Conservation (phyloP, 1,140 invertebrate species). For the Pissodes strobi region DNA sequence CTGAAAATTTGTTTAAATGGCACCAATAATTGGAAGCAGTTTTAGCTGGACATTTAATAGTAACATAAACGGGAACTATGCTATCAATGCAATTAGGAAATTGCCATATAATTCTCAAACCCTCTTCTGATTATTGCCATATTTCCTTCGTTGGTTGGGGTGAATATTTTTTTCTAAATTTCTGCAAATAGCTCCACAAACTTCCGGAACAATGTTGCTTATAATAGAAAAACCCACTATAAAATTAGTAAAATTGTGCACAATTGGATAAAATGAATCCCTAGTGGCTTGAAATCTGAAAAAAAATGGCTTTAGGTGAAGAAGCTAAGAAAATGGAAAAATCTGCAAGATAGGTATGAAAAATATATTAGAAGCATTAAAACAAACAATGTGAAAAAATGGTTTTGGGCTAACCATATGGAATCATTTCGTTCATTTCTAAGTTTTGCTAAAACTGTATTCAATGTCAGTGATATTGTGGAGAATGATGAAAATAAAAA, state of each 20-base stretch:
- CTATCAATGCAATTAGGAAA: slow-evolving; percentile 54
- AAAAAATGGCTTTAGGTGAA: slow-evolving; percentile 22
- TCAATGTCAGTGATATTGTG: no score
- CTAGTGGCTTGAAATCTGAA: slow-evolving; percentile 24
- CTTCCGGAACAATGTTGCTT: slow-evolving; percentile 15
- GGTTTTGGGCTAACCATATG: background rate
- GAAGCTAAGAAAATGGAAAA: slow-evolving; percentile 15
- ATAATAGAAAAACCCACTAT: slow-evolving; percentile 21
- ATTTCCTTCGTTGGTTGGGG: slow-evolving; percentile 40
- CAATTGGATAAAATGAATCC: slow-evolving; percentile 23
- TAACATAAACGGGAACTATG: slow-evolving; percentile 58
- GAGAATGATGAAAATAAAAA: no score
- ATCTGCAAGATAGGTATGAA: slow-evolving; percentile 14
- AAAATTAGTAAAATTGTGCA: slow-evolving; percentile 21
- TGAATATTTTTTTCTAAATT: slow-evolving; percentile 22
- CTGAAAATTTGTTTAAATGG: slow-evolving; percentile 54
- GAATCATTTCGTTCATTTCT: slow-evolving; percentile 1
- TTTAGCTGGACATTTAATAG: slow-evolving; percentile 51
- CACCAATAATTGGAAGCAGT: slow-evolving; percentile 55
- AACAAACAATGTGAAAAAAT: slow-evolving; percentile 11
- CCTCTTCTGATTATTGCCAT: slow-evolving; percentile 41
- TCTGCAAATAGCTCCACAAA: no score
- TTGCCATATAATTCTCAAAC: slow-evolving; percentile 47
- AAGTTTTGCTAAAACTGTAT: slow-evolving; percentile 1
- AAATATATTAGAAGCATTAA: slow-evolving; percentile 8